Percentiles rank a stretch among this genome's conserved stretches.
These are phyloP conservation scores for Diadophis punctatus DNA, from an alignment of 2,113 vertebrate species.

Conservation along the genomic window DNA sequence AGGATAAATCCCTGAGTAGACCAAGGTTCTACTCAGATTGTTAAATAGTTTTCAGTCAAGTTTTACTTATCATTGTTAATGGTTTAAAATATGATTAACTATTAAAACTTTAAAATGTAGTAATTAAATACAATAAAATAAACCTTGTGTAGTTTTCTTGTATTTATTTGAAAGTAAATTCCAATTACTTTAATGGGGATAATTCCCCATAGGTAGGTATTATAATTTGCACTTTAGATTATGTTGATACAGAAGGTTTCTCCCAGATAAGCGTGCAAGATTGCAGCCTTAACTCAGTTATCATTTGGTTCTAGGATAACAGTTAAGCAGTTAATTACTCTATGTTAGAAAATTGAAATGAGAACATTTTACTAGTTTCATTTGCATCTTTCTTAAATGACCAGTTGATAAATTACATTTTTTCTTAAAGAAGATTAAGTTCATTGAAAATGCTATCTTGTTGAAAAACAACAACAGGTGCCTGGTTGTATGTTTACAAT, in stretches of 20 bases:
- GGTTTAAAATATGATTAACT: not conserved
- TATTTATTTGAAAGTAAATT: not conserved
- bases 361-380: not conserved
- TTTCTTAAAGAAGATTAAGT: slow-evolving; percentile 19
- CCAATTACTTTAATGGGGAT: not conserved
- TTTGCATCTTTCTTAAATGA: slow-evolving; percentile 1
- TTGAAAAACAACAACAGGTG: slow-evolving; percentile 31
- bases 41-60: not conserved
- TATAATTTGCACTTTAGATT: not conserved
- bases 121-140: not conserved
- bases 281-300: not conserved
- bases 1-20: not conserved
- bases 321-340: slow-evolving; percentile 1
- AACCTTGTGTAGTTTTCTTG: not conserved
- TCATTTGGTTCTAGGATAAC: not conserved
- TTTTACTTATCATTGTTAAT: not conserved
- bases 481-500: slow-evolving; percentile 30
- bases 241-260: not conserved
- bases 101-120: not conserved
- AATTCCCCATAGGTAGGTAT: not conserved
- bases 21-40: not conserved
- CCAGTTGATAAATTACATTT: slow-evolving; percentile 7
- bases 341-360: not conserved
- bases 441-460: slow-evolving; percentile 30
- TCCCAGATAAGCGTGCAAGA: not conserved